Percentiles rank a stretch among this genome's conserved stretches.
These are phyloP conservation scores for Bothrops alternatus DNA, from an alignment of 2,797 vertebrate genomes.

Conservation along the genomic window DNA sequence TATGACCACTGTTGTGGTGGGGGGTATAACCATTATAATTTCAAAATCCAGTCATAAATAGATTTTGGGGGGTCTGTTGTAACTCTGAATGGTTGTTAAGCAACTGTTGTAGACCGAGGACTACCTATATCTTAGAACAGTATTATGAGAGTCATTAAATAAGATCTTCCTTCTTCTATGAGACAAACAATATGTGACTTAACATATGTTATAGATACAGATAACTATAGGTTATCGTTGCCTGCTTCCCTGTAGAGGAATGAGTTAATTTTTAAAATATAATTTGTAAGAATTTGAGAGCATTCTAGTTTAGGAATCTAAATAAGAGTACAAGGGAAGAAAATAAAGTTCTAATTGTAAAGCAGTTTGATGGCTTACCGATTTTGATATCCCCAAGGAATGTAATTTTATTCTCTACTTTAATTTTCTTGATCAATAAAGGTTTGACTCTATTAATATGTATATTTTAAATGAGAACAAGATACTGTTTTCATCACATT, in stretches of 20 bases:
- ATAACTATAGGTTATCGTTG: background rate
- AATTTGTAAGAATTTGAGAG: background rate
- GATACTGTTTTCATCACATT: background rate
- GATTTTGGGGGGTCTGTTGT: background rate
- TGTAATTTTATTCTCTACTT: background rate
- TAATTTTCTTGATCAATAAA: background rate
- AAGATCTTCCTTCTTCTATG: background rate
- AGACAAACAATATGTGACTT: background rate
- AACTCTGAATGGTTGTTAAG: background rate
- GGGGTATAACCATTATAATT: background rate
- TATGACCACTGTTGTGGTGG: background rate
- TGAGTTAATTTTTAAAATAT: background rate
- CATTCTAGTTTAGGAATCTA: background rate
- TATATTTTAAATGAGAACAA: background rate
- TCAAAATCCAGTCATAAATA: background rate
- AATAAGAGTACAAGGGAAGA: background rate
- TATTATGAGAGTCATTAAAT: background rate
- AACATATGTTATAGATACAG: background rate
- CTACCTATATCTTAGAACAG: background rate
- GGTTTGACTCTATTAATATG: constrained; percentile 15
- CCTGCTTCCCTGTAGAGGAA: background rate
- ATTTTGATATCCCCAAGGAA: background rate
- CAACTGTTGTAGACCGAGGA: background rate
- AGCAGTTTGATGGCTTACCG: background rate
- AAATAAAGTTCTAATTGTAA: background rate